Percentiles rank a stretch among this genome's conserved stretches.
These are phyloP conservation scores for Oryzias dopingdopingensis DNA, from an alignment of 2,797 vertebrate genomes.

Conservation along the genomic window DNA sequence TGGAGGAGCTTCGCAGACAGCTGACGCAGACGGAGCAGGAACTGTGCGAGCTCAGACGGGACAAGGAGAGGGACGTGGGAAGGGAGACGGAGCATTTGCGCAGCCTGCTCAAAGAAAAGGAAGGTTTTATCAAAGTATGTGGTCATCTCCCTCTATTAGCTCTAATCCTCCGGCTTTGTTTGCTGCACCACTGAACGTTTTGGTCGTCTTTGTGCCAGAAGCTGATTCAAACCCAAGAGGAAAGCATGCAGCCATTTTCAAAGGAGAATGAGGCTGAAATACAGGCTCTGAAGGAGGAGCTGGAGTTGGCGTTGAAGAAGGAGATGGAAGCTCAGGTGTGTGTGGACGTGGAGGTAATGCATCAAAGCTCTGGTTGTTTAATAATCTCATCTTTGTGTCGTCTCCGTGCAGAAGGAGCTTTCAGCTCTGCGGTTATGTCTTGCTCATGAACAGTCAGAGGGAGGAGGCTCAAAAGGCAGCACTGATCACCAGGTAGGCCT, in stretches of 20 bases:
- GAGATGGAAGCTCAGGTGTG: conserved; percentile 88
- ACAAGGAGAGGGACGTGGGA: conserved; percentile 59
- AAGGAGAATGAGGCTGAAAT: conserved; percentile 75
- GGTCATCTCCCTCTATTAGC: background rate
- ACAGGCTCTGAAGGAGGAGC: conserved; percentile 83
- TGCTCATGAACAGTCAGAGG: conserved; percentile 39
- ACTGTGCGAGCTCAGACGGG: conserved; percentile 58
- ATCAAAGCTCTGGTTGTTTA: background rate
- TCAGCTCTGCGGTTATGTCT: conserved; percentile 79
- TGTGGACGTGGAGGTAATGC: background rate
- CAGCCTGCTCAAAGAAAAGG: conserved; percentile 78
- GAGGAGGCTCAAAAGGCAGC: conserved; percentile 30
- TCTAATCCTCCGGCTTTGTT: background rate
- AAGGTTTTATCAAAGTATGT: conserved; percentile 73
- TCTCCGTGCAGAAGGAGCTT: conserved; percentile 80
- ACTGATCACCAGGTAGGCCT: conserved; percentile 80
- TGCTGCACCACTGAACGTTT: conserved; percentile 8
- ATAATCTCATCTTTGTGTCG: conserved; percentile 2
- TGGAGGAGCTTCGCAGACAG: conserved; percentile 84
- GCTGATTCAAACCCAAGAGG: conserved; percentile 63
- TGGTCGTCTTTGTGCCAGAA: conserved; percentile 44
- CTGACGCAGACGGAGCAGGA: conserved; percentile 72
- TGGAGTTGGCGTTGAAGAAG: conserved; percentile 85
- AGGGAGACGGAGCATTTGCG: conserved; percentile 61
- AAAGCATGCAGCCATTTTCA: conserved; percentile 51